Evolutionary conservation across 1,140 invertebrate species (phyloP), one percentile per base, ranked within the genome.

Genomic region (Copidosoma floridanum): DNA sequence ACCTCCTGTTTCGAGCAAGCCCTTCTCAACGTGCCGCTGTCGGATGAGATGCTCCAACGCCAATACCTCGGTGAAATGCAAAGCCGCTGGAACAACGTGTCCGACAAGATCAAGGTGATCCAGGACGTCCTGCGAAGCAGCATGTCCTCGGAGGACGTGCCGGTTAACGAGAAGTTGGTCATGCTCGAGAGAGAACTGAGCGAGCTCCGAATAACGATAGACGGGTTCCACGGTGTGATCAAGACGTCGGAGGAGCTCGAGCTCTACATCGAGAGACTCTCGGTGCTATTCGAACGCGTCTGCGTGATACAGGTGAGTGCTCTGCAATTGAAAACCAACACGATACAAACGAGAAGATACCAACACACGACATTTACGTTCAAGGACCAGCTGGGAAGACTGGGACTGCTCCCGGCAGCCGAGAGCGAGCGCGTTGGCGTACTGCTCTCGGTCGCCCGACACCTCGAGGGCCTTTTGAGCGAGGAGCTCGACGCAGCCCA

Each of bases 181-280:
- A 76, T 89, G 18, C 78, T 93, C 0, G 89, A 91, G 70, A 82
- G 85, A 62, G 90, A 92, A 73, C 65, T 93, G 18, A 80, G 84
- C 69, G 89, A 92, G 68, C 75, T 92, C 3, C 82, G 85, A 54
- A 68, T 81, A 5, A 83, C 85, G 16, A 76, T 92, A 27, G 85
- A 89, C 35, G 83, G 83, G 60, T 84, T 91, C 47, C 86, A 88
- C 69, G 88, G 89, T 1, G 85, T 91, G 0, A 86, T 93, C 14
- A 92, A 90, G 68, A 91, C 85, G 20, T 89, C 91, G 64, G 90
- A 92, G 63, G 90, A 93, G 71, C 78, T 93, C 3, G 86, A 89
- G 62, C 74, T 91, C 1, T 93, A 92, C 66, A 86, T 92, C 20
- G 89, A 92, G 73, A 80, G 89, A 50, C 75, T 93, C 12, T 88